These are phyloP conservation scores for Lampris megalopsis DNA, from an alignment of 2,113 vertebrate genomes.

Conservation along the genomic window DNA sequence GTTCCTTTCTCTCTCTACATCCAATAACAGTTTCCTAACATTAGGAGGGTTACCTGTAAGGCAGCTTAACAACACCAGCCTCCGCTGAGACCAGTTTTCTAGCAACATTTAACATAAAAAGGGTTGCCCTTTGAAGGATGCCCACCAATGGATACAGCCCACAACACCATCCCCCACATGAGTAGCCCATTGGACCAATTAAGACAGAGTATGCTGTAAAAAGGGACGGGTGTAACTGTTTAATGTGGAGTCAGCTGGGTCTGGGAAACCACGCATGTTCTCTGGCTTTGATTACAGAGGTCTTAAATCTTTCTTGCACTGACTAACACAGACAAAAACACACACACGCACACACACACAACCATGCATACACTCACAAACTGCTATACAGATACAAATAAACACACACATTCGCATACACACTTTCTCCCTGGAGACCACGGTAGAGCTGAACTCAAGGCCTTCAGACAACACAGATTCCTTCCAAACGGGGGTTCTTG, in stretches of 20 bases:
- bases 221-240: constrained; percentile 39
- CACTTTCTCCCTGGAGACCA: constrained; percentile 42
- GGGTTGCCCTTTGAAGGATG: constrained; percentile 27
- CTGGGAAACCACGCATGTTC: constrained; percentile 70
- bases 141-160: constrained; percentile 16
- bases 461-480: constrained; percentile 54
- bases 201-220: constrained; percentile 30
- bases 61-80: constrained; percentile 2
- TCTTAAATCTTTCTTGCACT: constrained; percentile 59
- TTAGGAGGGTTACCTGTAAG: not conserved
- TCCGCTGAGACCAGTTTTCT: not conserved
- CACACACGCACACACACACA: constrained; percentile 21
- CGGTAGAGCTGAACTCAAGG: constrained; percentile 32
- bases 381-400: constrained; percentile 23
- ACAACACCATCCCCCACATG: constrained; percentile 9
- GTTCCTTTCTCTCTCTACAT: not conserved
- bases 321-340: constrained; percentile 26
- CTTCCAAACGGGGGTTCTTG: constrained; percentile 33
- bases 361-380: constrained; percentile 21
- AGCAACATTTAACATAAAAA: not conserved
- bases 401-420: not conserved
- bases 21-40: not conserved
- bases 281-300: constrained; percentile 67
- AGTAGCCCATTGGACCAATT: constrained; percentile 14
- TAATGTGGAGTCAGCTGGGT: constrained; percentile 72